These are phyloP conservation scores for Drosophila infuscata DNA, from an alignment of 2,888 invertebrate species.

Conservation along the genomic window DNA sequence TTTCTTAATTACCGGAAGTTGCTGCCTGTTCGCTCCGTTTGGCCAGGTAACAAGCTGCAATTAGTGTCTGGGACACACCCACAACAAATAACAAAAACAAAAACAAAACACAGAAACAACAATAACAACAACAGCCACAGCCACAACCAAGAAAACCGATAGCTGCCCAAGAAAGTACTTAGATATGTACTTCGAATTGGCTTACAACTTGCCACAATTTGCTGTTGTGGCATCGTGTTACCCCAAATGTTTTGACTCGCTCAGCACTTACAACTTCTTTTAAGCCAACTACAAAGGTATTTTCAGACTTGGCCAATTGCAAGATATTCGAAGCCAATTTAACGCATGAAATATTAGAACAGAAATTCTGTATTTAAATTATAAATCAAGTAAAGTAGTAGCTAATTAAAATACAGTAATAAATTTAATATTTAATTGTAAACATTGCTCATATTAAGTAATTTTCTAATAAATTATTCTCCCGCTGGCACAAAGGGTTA, in stretches of 20 bases:
- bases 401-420: fast-evolving
- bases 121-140: constrained; percentile 26
- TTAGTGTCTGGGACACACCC: constrained; percentile 70
- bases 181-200: constrained; percentile 49
- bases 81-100: constrained; percentile 43
- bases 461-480: not conserved
- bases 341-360: not conserved
- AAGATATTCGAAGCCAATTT: not conserved
- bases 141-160: constrained; percentile 20
- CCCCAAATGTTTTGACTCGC: constrained; percentile 46
- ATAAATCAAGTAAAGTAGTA: not conserved
- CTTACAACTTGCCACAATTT: constrained; percentile 52
- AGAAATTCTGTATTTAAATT: not conserved
- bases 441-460: not conserved
- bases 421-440: not conserved
- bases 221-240: constrained; percentile 34
- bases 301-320: not conserved
- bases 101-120: constrained; percentile 5
- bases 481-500: not conserved
- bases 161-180: constrained; percentile 51
- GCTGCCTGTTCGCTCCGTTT: constrained; percentile 20
- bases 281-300: constrained; percentile 18
- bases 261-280: constrained; percentile 64
- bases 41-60: constrained; percentile 65
- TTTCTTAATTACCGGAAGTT: constrained; percentile 75